phyloP scores from a whole-genome alignment of 1,140 invertebrate species.

The Lepidurus packardi region DNA sequence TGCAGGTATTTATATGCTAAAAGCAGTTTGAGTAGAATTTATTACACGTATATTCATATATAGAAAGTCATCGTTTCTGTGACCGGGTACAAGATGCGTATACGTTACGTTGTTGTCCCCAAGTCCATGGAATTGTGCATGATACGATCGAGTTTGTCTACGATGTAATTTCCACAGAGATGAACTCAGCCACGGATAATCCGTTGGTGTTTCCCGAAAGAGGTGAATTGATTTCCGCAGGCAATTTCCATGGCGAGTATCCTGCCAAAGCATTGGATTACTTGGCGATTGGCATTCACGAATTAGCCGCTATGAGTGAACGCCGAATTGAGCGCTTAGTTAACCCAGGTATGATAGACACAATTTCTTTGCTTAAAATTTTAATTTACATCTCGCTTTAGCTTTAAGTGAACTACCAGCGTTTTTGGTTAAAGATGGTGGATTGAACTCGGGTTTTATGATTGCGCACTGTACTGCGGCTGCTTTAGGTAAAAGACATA shows the following conservation, averaged over 20 bases:
- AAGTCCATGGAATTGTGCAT: conserved; percentile 61
- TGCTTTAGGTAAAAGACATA: conserved; percentile 51
- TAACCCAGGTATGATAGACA: conserved; percentile 53
- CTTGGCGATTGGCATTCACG: conserved; percentile 65
- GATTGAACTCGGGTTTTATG: conserved; percentile 72
- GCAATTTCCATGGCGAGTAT: conserved; percentile 68
- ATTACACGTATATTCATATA: conserved; percentile 35
- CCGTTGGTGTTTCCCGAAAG: conserved; percentile 47
- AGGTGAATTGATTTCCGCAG: conserved; percentile 56
- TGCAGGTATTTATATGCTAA: conserved; percentile 48
- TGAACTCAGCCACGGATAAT: conserved; percentile 70
- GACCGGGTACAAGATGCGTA: conserved; percentile 69
- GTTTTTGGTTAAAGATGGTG: conserved; percentile 63
- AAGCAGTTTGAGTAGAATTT: background rate
- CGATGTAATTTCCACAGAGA: conserved; percentile 57
- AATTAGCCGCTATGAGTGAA: conserved; percentile 67
- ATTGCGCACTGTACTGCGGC: conserved; percentile 68
- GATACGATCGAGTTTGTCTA: conserved; percentile 65
- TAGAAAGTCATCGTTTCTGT: conserved; percentile 64
- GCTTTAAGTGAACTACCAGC: conserved; percentile 62
- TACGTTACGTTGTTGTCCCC: conserved; percentile 64
- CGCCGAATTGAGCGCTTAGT: conserved; percentile 62
- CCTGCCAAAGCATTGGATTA: conserved; percentile 68
- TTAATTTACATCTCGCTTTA: conserved; percentile 38
- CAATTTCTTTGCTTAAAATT: conserved; percentile 30